These are phyloP conservation scores for Drosophila ustulata DNA, from an alignment of 2,888 invertebrate species.

Conservation along the genomic window DNA sequence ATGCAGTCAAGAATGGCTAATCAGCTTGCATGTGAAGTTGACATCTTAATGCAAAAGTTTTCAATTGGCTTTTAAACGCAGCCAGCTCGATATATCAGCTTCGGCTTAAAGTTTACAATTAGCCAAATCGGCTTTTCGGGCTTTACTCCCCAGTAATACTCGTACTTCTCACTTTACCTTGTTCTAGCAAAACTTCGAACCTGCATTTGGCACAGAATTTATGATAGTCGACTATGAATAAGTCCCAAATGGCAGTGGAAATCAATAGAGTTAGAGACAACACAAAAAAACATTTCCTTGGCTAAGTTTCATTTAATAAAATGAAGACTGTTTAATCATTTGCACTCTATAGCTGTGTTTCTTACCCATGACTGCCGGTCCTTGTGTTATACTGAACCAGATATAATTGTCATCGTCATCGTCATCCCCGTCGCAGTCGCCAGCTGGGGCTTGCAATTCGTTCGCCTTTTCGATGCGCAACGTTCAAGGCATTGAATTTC, in stretches of 20 bases:
- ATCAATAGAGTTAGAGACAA: conserved; percentile 8
- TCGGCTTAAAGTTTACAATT: conserved; percentile 52
- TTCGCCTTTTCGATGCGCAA: no score
- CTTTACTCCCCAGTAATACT: background rate
- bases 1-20: conserved; percentile 58
- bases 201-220: conserved; percentile 79
- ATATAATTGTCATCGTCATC: background rate
- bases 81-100: conserved; percentile 33
- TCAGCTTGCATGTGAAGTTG: conserved; percentile 51
- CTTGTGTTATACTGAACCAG: conserved; percentile 16
- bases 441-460: no score
- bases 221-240: conserved; percentile 52
- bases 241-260: background rate
- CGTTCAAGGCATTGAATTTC: no score
- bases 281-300: conserved; percentile 45
- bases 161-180: conserved; percentile 26
- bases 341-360: conserved; percentile 64
- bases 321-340: conserved; percentile 79
- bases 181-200: conserved; percentile 70
- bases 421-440: no score
- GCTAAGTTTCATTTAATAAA: conserved; percentile 77
- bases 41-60: conserved; percentile 72
- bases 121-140: conserved; percentile 35
- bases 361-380: conserved; percentile 19
- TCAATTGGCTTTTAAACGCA: conserved; percentile 70